Conservation (phyloP, 2,888 invertebrate genomes). For the Hirtodrosophila duncani region DNA sequence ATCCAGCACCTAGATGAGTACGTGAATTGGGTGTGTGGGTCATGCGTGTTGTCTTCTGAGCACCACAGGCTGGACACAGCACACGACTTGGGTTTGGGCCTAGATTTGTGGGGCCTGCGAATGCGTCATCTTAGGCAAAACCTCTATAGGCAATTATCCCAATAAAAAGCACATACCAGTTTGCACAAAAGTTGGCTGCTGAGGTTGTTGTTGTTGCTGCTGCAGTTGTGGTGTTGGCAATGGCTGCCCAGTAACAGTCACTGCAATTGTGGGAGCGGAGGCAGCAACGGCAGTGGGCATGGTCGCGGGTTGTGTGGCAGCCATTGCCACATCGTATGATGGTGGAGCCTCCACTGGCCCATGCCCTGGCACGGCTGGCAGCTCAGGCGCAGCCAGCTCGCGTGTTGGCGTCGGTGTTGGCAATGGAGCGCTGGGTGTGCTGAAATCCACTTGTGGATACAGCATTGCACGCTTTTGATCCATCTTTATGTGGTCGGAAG, state of each 20-base stretch:
- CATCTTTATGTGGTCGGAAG: slow-evolving; percentile 50
- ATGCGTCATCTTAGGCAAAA: slow-evolving; percentile 5
- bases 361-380: slow-evolving; percentile 21
- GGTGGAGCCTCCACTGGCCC: slow-evolving; percentile 70
- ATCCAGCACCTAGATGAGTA: slow-evolving; percentile 72
- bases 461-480: slow-evolving; percentile 77
- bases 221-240: slow-evolving; percentile 23
- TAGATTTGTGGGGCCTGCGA: slow-evolving; percentile 45
- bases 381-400: slow-evolving; percentile 9
- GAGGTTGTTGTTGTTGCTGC: slow-evolving; percentile 17
- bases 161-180: slow-evolving; percentile 39
- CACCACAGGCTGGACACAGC: slow-evolving; percentile 73
- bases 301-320: slow-evolving; percentile 22
- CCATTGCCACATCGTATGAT: slow-evolving; percentile 73
- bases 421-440: slow-evolving; percentile 45
- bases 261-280: slow-evolving; percentile 23
- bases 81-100: slow-evolving; percentile 75
- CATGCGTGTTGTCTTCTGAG: slow-evolving; percentile 72
- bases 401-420: slow-evolving; percentile 25
- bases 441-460: slow-evolving; percentile 71
- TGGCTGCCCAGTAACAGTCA: slow-evolving; percentile 37
- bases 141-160: neutral
- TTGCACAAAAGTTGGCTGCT: slow-evolving; percentile 39
- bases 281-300: slow-evolving; percentile 6
- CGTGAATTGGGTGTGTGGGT: slow-evolving; percentile 71